These are phyloP conservation scores for Brachionus plicatilis DNA, from an alignment of 1,140 invertebrate genomes.

Conservation along the genomic window DNA sequence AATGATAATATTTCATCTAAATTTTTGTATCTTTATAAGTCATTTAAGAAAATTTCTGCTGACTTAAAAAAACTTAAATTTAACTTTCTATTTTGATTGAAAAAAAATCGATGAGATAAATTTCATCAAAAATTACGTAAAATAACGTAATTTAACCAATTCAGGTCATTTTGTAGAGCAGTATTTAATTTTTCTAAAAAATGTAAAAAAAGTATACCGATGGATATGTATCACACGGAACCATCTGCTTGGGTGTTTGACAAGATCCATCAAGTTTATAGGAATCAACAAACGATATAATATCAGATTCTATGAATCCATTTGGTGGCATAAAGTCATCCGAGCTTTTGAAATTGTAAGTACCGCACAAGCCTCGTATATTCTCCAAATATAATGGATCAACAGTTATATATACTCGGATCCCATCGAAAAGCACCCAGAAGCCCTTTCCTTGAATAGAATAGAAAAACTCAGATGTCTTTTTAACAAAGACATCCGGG, in stretches of 20 bases:
- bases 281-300: constrained; percentile 73
- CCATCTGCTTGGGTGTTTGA: constrained; percentile 61
- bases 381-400: constrained; percentile 66
- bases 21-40: too few relatives aligned
- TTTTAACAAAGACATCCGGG: background rate
- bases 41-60: too few relatives aligned
- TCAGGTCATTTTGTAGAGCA: too few relatives aligned
- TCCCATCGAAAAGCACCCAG: constrained; percentile 42
- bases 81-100: too few relatives aligned
- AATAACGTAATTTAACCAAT: too few relatives aligned
- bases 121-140: too few relatives aligned
- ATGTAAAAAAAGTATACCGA: constrained; percentile 58
- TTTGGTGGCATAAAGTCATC: constrained; percentile 82
- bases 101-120: too few relatives aligned
- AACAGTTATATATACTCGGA: constrained; percentile 72
- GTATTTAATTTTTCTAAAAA: too few relatives aligned
- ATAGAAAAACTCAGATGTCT: constrained; percentile 15
- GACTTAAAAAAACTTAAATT: too few relatives aligned
- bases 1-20: too few relatives aligned
- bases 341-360: constrained; percentile 75
- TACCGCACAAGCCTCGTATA: constrained; percentile 72
- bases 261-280: constrained; percentile 76
- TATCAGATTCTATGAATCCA: constrained; percentile 68
- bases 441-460: constrained; percentile 41
- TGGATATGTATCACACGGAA: constrained; percentile 62